phyloP scores from a whole-genome alignment of 2,113 vertebrate species.

The Oreotrochilus melanogaster region DNA sequence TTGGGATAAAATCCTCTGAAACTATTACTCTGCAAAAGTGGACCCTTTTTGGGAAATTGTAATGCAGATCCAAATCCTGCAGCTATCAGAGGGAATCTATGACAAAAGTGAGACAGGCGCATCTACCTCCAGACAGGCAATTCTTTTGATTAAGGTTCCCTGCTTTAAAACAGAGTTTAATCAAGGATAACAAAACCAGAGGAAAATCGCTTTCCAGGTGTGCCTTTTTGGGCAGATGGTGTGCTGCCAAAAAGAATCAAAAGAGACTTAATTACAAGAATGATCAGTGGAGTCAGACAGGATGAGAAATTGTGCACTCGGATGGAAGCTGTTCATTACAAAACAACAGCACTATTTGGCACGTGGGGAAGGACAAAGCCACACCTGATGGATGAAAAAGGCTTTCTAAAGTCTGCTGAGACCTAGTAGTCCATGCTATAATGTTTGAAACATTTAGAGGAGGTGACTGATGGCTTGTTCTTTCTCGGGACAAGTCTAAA shows the following conservation, averaged over 20 bases:
- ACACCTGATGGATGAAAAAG: constrained; percentile 12
- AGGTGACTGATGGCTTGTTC: neutral
- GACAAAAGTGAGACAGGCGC: neutral
- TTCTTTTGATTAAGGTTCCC: constrained; percentile 62
- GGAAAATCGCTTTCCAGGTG: constrained; percentile 61
- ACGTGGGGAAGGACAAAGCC: neutral
- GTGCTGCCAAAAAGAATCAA: constrained; percentile 63
- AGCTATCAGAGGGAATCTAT: constrained; percentile 6
- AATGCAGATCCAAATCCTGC: constrained; percentile 39
- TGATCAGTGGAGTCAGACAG: constrained; percentile 50
- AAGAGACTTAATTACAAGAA: constrained; percentile 64
- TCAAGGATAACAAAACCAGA: constrained; percentile 63
- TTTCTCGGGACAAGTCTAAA: neutral
- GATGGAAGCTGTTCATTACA: constrained; percentile 61
- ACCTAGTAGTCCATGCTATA: neutral
- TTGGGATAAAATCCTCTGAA: neutral
- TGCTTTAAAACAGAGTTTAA: constrained; percentile 68
- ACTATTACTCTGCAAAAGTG: neutral
- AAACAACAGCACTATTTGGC: constrained; percentile 36
- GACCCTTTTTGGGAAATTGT: neutral
- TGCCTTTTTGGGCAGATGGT: constrained; percentile 66
- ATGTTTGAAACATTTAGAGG: neutral
- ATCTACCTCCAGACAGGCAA: constrained; percentile 24
- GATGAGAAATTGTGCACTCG: constrained; percentile 45
- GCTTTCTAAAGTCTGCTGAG: constrained; percentile 30